phyloP scores from a whole-genome alignment of 1,140 invertebrate species.

The Leptopilina boulardi region DNA sequence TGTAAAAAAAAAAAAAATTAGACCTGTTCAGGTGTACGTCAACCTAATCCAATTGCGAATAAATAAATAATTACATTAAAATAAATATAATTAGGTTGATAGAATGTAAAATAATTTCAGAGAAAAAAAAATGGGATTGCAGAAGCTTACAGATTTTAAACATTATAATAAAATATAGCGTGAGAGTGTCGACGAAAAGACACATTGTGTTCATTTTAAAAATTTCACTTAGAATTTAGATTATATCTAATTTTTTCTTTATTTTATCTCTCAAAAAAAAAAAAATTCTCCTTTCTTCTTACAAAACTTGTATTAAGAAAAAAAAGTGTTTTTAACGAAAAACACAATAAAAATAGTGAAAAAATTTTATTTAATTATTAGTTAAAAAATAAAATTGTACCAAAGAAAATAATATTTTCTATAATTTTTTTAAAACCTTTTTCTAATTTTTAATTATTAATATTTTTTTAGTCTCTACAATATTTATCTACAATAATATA shows the following conservation, averaged over 20 bases:
- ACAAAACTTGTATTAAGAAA: too few relatives aligned
- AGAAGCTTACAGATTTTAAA: conserved; percentile 3
- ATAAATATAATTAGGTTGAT: background rate
- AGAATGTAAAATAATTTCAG: background rate
- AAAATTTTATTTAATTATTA: too few relatives aligned
- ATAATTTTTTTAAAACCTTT: too few relatives aligned
- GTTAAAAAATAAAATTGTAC: too few relatives aligned
- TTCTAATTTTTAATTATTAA: too few relatives aligned
- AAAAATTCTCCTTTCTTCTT: background rate
- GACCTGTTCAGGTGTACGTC: conserved; percentile 5
- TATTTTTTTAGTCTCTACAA: too few relatives aligned
- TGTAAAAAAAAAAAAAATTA: conserved; percentile 3
- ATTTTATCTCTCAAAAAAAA: background rate
- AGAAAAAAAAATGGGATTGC: background rate
- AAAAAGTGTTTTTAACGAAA: too few relatives aligned
- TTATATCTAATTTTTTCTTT: background rate
- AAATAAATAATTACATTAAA: conserved; percentile 21
- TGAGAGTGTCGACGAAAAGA: conserved; percentile 2
- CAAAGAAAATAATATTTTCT: too few relatives aligned
- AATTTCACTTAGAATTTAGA: background rate
- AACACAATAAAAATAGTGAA: too few relatives aligned
- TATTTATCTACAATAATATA: too few relatives aligned
- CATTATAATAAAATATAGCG: background rate
- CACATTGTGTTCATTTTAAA: conserved; percentile 28
- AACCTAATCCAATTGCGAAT: background rate